Base-by-base conservation (phyloP, 2,113 vertebrate genomes). In the Thamnaconus septentrionalis region DNA sequence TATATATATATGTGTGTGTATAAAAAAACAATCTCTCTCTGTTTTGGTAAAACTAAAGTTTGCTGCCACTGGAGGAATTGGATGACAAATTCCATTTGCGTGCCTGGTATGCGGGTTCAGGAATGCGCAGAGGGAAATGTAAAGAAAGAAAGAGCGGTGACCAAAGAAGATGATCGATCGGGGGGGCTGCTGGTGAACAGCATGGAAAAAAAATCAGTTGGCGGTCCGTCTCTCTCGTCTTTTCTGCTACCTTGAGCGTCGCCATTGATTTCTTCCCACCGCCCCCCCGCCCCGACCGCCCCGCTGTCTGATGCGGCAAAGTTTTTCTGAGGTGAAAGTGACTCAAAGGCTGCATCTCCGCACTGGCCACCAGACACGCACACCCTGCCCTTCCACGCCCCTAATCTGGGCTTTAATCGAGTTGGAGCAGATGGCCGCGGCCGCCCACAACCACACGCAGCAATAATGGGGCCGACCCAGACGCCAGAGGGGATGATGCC, bases 391-490 rank as follows among this genome's bases (percentile, higher is more conserved):
- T 65, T 60, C 82, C 56, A 44, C 69, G 66, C 74, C 55, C 58
- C 74, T 85, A 73, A 85, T 84, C 80, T 64, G 65, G 61, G 74
- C 69, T 43, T 75, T 75, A 77, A 56, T 72, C 5, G 76, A 66
- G 61, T 56, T 18, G 65, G 82, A 73, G 81, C 87, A 89, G 85
- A 90, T 90, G 89, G 82, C 71, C 41, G 51, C 61, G 55, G 71
- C 77, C 42, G 67, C 53, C 78, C 63, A 54, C 18, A 56, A 64
- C 62, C 58, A 10, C 54, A 76, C 67, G 8, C 71, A 51, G 9
- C 60, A 61, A 80, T 79, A 83, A 58, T 62, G 48, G 74, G 80
- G 12, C 43, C 50, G 60, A 56, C 69, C 78, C 81, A 87, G 85
- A 85, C 83, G 64, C 55, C 7, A 49, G 66, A 48, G 52, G 56